Percentiles rank a stretch among this genome's conserved stretches.
Conservation (phyloP, 2,797 vertebrate species). For the Xiphophorus birchmanni region DNA sequence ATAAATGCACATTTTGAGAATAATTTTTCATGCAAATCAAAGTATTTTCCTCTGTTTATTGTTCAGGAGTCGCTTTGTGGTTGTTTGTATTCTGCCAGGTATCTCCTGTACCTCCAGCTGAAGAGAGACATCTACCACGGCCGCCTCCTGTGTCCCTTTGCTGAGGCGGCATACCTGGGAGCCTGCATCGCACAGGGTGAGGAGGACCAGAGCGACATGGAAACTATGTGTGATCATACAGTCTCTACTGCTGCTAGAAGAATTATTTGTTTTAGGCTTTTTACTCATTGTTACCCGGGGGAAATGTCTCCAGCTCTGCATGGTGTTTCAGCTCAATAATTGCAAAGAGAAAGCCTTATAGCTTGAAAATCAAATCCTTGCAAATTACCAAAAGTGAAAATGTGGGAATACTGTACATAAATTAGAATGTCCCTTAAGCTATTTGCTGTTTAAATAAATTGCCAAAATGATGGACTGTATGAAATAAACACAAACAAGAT, state of each 20-base stretch:
- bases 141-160: conserved; percentile 93
- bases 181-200: conserved; percentile 95
- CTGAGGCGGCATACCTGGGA: conserved; percentile 94
- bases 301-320: not conserved
- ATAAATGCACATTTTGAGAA: not conserved
- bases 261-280: not conserved
- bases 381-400: not conserved
- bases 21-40: not conserved
- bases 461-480: not conserved
- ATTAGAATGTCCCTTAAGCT: not conserved
- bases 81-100: conserved; percentile 78
- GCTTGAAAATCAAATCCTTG: not conserved
- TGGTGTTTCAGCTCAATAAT: not conserved
- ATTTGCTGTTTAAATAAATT: not conserved
- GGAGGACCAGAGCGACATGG: conserved; percentile 13
- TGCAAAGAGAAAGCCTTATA: not conserved
- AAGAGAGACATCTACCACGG: conserved; percentile 98
- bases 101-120: conserved; percentile 94
- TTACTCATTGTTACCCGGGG: not conserved
- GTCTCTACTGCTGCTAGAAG: not conserved
- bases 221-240: not conserved
- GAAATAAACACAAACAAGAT: not conserved
- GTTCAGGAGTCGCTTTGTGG: conserved; percentile 9
- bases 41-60: not conserved
- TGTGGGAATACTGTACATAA: not conserved